Evolutionary conservation across 2,888 invertebrate species (phyloP).

Genomic region (Miltochrista miniata): DNA sequence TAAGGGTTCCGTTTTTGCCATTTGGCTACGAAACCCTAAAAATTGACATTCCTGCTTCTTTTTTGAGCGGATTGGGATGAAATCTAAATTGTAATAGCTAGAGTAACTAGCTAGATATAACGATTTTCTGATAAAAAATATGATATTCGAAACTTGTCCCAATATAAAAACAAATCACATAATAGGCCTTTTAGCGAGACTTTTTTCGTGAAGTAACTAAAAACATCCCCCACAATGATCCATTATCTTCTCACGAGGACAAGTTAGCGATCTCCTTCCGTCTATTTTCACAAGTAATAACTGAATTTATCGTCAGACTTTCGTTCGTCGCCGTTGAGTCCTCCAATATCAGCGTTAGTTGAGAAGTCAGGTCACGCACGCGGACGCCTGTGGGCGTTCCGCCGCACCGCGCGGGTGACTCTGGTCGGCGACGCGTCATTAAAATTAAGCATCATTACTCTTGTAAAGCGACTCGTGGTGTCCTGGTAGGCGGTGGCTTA

Average conservation of each 20-base stretch:
- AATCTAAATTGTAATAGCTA: constrained; percentile 22
- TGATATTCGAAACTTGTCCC: constrained; percentile 58
- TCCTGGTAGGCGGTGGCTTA: constrained; percentile 69
- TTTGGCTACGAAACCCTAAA: too few relatives aligned
- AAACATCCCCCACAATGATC: constrained; percentile 79
- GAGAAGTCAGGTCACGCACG: constrained; percentile 70
- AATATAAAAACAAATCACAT: constrained; percentile 64
- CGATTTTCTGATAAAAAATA: constrained; percentile 36
- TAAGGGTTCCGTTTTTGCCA: too few relatives aligned
- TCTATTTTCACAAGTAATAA: constrained; percentile 84
- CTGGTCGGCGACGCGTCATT: constrained; percentile 77
- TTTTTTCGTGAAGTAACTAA: constrained; percentile 77
- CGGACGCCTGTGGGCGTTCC: constrained; percentile 47
- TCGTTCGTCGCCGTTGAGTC: constrained; percentile 67
- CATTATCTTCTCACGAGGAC: constrained; percentile 81
- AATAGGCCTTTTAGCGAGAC: constrained; percentile 77
- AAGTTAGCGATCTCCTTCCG: constrained; percentile 83
- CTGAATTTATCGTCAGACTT: constrained; percentile 83
- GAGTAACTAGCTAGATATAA: too few relatives aligned
- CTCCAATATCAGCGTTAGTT: constrained; percentile 74
- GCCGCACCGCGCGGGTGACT: constrained; percentile 44
- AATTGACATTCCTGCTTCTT: constrained; percentile 2
- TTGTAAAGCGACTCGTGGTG: constrained; percentile 73
- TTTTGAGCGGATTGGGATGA: constrained; percentile 6
- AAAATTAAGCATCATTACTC: constrained; percentile 83